Conservation (phyloP, 2,797 vertebrate species). For the Streptopelia turtur region DNA sequence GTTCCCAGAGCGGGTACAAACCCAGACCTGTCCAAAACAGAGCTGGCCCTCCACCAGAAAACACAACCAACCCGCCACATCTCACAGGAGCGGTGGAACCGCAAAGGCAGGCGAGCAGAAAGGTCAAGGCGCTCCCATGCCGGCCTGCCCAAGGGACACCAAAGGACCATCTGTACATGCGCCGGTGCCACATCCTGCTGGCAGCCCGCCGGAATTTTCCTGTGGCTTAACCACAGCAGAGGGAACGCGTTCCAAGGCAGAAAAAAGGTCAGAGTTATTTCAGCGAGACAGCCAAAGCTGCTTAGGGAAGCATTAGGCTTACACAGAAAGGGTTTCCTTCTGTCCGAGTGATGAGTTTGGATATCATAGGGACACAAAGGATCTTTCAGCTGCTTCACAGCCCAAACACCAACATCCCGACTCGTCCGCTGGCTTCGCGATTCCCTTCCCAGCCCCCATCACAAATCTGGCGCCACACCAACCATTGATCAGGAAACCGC, state of each 20-base stretch:
- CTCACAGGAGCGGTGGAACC: background rate
- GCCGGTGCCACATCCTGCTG: background rate
- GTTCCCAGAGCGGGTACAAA: background rate
- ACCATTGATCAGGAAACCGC: background rate
- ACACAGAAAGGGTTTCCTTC: background rate
- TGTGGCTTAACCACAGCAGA: background rate
- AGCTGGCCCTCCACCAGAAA: background rate
- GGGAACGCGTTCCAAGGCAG: background rate
- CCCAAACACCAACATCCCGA: background rate
- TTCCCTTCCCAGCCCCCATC: background rate
- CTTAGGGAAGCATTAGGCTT: background rate
- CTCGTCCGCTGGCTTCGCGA: background rate
- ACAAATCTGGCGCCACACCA: background rate
- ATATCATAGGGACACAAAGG: background rate
- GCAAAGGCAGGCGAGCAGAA: background rate
- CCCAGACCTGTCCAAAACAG: background rate
- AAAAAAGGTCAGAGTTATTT: background rate
- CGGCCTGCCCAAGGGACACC: background rate
- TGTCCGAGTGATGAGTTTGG: background rate
- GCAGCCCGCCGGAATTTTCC: background rate
- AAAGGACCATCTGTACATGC: accelerated
- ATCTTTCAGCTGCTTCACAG: background rate
- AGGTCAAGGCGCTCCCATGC: background rate
- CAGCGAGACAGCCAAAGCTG: background rate
- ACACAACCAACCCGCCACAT: background rate